Base-by-base conservation (phyloP, 2,113 vertebrate species). In the Vicugna pacos region DNA sequence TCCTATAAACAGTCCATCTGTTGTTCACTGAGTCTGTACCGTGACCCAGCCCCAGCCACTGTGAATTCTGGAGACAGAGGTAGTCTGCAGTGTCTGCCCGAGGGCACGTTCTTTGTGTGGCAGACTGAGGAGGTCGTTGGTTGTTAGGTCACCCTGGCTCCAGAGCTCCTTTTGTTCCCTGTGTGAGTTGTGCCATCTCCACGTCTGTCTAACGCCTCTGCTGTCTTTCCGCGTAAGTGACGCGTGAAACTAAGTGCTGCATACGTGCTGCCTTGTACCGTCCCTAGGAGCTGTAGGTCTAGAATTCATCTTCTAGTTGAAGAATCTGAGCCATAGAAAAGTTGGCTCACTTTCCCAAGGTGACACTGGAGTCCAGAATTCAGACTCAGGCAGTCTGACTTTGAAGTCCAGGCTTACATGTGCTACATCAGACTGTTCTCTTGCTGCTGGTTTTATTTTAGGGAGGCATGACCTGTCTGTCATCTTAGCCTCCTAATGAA, bases 401-500 rank as follows among this genome's bases (percentile, higher is more conserved):
- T 56, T 52, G 46, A 38, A 83, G 73, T 93, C 76, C 89, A 93
- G 70, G 69, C 35, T 84, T 56, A 26, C 75, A 5, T 1, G 5
- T 48, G 17, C 69, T 70, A 24, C 6, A 3, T 92, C 73, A 96
- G 94, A 89, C 81, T 89, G n/a, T 96, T 95, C 58, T 95, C 42
- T 93, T 81, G 89, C 92, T 76, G 91, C 92, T 97, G 95, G 67
- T 96, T 97, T 95, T 98, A 82, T 98, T 97, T 95, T 95, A 97
- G 95, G 92, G 96, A 97, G 96, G 92, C 94, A 97, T 97, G 94
- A 95, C 93, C 94, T 96, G 97, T 86, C 87, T 96, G 95, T 97
- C 96, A 92, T 96, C 91, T 96, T 97, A 97, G 97, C 97, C 94
- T 98, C 96, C 94, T 91, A 93, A n/a, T 67, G 96, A 97, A 38